phyloP scores from a whole-genome alignment of 1,140 invertebrate genomes.

The Aphelenchoides besseyi region DNA sequence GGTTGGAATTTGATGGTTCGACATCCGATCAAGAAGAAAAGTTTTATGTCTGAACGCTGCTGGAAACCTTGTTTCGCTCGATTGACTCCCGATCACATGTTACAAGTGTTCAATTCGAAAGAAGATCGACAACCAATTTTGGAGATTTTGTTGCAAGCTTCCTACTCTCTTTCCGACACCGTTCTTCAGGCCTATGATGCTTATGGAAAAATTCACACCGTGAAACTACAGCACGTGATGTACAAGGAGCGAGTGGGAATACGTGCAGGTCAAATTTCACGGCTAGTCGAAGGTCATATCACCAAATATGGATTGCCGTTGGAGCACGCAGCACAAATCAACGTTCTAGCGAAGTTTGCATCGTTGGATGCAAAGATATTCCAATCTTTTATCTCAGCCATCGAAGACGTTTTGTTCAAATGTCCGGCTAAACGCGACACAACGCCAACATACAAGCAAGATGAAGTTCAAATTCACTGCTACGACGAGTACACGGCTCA shows the following conservation, averaged over 20 bases:
- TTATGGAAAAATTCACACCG: constrained; percentile 96
- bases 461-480: constrained; percentile 75
- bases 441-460: constrained; percentile 90
- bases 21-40: constrained; percentile 75
- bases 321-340: constrained; percentile 84
- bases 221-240: constrained; percentile 95
- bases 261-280: constrained; percentile 70
- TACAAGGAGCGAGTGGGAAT: constrained; percentile 97
- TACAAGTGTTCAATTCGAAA: constrained; percentile 78
- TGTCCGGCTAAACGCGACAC: constrained; percentile 79
- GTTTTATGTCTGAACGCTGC: constrained; percentile 87
- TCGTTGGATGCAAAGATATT: constrained; percentile 82
- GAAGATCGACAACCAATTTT: constrained; percentile 86
- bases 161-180: constrained; percentile 58
- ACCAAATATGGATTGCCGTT: constrained; percentile 91
- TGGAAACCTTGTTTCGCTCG: constrained; percentile 95
- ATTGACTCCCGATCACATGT: constrained; percentile 71
- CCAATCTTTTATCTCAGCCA: constrained; percentile 79
- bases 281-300: constrained; percentile 75
- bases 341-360: constrained; percentile 91
- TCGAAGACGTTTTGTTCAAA: constrained; percentile 84
- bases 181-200: constrained; percentile 71
- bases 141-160: constrained; percentile 61
- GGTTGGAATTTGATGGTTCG: constrained; percentile 92
- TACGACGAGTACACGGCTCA: constrained; percentile 94